A percentile compares a stretch with the other conserved stretches of the same genome.
Conservation (phyloP, 1,140 invertebrate genomes). For the Eulimnadia texana region DNA sequence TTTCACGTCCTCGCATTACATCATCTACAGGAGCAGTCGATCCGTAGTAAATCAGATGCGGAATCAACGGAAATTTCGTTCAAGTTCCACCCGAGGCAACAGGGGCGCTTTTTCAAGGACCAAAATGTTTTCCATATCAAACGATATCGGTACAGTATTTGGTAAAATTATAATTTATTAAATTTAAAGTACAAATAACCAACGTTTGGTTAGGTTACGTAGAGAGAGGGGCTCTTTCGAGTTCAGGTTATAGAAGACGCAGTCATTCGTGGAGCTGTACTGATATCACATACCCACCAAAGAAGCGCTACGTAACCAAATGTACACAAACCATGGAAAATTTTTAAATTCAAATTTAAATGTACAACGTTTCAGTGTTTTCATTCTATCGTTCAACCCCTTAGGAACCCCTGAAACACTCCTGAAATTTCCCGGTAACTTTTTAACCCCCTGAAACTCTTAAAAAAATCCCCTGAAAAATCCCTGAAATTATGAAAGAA, state of each 20-base stretch:
- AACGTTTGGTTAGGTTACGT: not conserved
- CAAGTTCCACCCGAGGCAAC: not conserved
- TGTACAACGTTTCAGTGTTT: no score
- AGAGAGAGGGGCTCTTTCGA: not conserved
- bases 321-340: conserved; percentile 3
- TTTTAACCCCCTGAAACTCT: no score
- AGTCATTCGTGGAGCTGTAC: conserved; percentile 5
- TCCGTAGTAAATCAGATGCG: no score
- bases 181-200: no score
- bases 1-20: conserved; percentile 6
- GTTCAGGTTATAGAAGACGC: not conserved
- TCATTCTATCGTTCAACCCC: no score
- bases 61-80: not conserved
- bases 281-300: not conserved
- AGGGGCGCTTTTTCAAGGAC: not conserved
- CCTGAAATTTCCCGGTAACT: no score
- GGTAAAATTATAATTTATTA: no score
- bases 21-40: not conserved
- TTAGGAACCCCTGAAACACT: no score
- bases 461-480: no score
- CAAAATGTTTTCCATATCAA: not conserved
- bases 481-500: no score
- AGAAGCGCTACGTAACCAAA: conserved; percentile 1
- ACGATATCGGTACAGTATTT: not conserved
- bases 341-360: not conserved